Evolutionary conservation across 64 coral and sea anemone genomes (phyloP).

Genomic region (Pocillopora verrucosa): DNA sequence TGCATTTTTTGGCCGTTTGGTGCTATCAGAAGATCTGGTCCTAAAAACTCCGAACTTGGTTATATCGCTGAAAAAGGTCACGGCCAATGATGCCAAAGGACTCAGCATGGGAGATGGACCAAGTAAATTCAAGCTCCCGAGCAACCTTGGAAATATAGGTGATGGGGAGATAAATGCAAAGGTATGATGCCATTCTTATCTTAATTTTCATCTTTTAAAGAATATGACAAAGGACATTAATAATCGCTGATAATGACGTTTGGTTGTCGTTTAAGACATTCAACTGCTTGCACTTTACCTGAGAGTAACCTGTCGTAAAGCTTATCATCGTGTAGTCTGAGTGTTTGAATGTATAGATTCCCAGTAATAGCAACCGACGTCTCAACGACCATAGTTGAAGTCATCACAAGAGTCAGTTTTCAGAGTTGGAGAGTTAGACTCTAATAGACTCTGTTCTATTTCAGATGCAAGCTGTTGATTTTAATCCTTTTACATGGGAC

Average conservation of each 20-base stretch:
- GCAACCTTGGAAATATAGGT: neutral
- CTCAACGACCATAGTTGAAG: too few species aligned
- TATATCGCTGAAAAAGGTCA: constrained; percentile 6
- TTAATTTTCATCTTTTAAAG: too few species aligned
- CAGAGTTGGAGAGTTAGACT: too few species aligned
- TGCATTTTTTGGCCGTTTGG: constrained; percentile 20
- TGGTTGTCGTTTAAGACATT: too few species aligned
- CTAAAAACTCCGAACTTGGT: neutral
- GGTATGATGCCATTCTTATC: neutral
- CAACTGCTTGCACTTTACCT: too few species aligned
- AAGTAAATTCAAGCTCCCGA: neutral
- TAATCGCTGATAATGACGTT: too few species aligned
- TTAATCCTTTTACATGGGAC: constrained; percentile 55
- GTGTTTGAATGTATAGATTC: too few species aligned
- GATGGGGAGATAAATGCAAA: constrained; percentile 11
- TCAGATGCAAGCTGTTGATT: constrained; percentile 30
- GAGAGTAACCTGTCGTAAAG: too few species aligned
- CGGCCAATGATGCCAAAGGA: constrained; percentile 1
- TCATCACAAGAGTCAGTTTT: too few species aligned
- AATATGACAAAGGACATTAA: too few species aligned
- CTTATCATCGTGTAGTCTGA: too few species aligned
- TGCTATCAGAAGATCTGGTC: neutral
- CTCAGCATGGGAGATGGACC: constrained; percentile 25
- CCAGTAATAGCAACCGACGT: too few species aligned
- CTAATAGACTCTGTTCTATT: neutral